phyloP scores from a whole-genome alignment of 2,888 invertebrate species.

The Rapana venosa region DNA sequence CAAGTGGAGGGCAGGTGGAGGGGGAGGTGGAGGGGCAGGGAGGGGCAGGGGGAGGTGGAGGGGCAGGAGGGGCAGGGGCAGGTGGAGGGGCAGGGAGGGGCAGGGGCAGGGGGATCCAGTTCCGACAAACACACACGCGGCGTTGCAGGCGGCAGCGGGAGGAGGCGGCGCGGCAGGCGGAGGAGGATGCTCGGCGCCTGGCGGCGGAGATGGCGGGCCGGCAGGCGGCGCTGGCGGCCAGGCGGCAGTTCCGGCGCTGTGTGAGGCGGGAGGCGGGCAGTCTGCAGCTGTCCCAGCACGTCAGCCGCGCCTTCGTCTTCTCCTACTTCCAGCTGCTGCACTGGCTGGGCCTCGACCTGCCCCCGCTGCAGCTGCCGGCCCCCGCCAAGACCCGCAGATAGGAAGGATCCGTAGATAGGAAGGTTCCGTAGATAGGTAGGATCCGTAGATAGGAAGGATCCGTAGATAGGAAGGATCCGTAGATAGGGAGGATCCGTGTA shows the following conservation, averaged over 20 bases:
- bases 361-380: constrained; percentile 68
- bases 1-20: neutral
- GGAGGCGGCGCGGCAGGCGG: constrained; percentile 67
- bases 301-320: constrained; percentile 76
- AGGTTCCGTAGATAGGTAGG: neutral
- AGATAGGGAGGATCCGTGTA: neutral
- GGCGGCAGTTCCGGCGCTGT: constrained; percentile 72
- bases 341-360: constrained; percentile 76
- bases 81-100: no score
- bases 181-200: constrained; percentile 73
- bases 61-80: no score
- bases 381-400: neutral
- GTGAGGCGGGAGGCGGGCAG: constrained; percentile 73
- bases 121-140: no score
- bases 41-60: no score
- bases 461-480: neutral
- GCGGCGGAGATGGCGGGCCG: constrained; percentile 76
- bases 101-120: no score
- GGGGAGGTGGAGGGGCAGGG: no score
- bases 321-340: constrained; percentile 77
- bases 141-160: constrained; percentile 66
- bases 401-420: neutral
- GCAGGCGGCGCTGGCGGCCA: constrained; percentile 72
- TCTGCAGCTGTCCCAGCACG: constrained; percentile 72
- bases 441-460: neutral